phyloP scores from a whole-genome alignment of 1,140 invertebrate genomes.

The Ladona fulva region DNA sequence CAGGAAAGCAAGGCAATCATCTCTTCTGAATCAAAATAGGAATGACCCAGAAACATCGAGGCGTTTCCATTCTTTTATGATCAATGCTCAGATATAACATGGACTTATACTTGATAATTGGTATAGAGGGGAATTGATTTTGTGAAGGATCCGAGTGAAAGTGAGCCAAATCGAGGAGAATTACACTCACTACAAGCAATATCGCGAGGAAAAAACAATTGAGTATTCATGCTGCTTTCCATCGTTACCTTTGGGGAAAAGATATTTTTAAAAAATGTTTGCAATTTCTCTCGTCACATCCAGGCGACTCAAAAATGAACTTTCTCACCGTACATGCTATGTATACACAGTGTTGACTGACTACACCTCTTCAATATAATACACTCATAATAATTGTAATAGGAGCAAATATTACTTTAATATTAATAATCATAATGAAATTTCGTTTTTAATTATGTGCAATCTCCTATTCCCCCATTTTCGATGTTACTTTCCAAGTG shows the following conservation, averaged over 20 bases:
- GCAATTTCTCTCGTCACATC: not conserved
- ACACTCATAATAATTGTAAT: conserved; percentile 8
- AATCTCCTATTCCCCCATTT: not conserved
- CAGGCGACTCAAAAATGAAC: not conserved
- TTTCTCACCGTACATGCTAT: not conserved
- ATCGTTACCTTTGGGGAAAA: too few species aligned
- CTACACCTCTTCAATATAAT: conserved; percentile 8
- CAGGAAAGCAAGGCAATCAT: too few species aligned
- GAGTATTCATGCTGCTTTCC: too few species aligned
- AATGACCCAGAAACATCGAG: too few species aligned
- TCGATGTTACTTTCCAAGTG: not conserved
- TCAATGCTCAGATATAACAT: too few species aligned
- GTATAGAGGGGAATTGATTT: not conserved
- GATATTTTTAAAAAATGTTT: not conserved
- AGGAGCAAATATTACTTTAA: conserved; percentile 2
- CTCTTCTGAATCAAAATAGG: too few species aligned
- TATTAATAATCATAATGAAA: conserved; percentile 9
- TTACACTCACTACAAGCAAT: not conserved
- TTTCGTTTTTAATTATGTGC: conserved; percentile 3
- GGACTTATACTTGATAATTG: not conserved
- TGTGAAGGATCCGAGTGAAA: not conserved
- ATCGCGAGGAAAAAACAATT: too few species aligned
- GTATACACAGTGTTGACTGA: conserved; percentile 9
- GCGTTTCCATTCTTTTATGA: too few species aligned
- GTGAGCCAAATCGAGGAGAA: not conserved